Evolutionary conservation across 1,140 invertebrate genomes (phyloP).

Genomic region (Brachionus asplanchnoidis): DNA sequence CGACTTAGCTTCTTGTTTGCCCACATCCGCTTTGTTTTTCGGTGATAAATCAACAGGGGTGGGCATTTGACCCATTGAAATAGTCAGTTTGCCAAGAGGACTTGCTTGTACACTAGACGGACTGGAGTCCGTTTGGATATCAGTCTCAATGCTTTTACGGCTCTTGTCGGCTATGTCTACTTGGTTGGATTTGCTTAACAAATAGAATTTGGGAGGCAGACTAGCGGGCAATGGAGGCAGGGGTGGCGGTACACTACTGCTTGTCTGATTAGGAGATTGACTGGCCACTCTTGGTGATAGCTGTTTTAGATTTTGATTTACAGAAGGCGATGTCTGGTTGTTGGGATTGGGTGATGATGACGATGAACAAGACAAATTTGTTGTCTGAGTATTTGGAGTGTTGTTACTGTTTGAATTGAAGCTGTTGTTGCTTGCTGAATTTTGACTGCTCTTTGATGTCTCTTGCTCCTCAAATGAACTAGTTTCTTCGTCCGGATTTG

Average conservation of each 20-base stretch:
- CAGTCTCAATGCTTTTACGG: neutral
- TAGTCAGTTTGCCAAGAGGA: neutral
- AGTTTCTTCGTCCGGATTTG: neutral
- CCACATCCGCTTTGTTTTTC: neutral
- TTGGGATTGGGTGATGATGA: neutral
- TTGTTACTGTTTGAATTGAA: neutral
- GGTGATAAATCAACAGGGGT: neutral
- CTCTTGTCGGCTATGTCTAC: neutral
- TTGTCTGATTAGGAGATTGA: neutral
- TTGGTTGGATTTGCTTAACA: neutral
- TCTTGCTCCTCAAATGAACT: neutral
- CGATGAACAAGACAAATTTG: neutral
- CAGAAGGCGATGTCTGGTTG: neutral
- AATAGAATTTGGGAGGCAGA: neutral
- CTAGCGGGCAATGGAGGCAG: neutral
- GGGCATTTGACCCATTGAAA: neutral
- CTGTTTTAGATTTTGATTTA: neutral
- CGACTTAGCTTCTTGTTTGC: neutral
- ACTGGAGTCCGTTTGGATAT: neutral
- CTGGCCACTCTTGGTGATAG: neutral
- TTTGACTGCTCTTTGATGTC: neutral
- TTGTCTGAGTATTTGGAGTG: neutral
- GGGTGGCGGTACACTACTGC: neutral
- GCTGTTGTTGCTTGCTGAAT: neutral
- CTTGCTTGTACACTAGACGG: conserved; percentile 3